Conservation (phyloP, 2,888 invertebrate species). For the Rotaria socialis region DNA sequence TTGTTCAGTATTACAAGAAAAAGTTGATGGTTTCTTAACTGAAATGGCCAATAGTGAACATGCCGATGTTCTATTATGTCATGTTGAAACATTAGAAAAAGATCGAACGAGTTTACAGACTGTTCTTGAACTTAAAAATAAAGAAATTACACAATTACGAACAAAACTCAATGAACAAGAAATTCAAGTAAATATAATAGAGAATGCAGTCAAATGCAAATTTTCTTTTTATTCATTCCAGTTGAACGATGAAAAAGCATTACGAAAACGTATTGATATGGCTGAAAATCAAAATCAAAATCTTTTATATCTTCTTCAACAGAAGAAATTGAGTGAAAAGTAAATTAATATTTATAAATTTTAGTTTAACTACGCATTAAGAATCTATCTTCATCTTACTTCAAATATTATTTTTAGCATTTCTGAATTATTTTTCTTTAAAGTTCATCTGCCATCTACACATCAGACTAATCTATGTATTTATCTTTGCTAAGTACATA, state of each 20-base stretch:
- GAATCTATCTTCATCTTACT: not conserved
- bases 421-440: not conserved
- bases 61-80: not conserved
- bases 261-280: not conserved
- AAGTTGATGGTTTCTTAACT: not conserved
- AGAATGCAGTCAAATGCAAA: not conserved
- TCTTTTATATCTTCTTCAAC: not conserved
- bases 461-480: not conserved
- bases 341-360: not conserved
- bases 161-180: constrained; percentile 8
- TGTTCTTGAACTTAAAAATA: constrained; percentile 32
- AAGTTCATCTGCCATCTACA: not conserved
- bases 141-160: constrained; percentile 34
- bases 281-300: constrained; percentile 28
- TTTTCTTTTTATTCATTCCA: not conserved
- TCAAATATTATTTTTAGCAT: not conserved
- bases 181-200: not conserved
- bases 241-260: not conserved
- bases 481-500: not conserved
- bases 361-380: not conserved
- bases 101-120: constrained; percentile 24
- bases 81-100: constrained; percentile 34
- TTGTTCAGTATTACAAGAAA: not conserved
- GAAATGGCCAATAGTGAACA: not conserved
- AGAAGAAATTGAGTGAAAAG: constrained; percentile 9